These are phyloP conservation scores for Pandion haliaetus DNA, from an alignment of 2,113 vertebrate genomes.

Conservation along the genomic window DNA sequence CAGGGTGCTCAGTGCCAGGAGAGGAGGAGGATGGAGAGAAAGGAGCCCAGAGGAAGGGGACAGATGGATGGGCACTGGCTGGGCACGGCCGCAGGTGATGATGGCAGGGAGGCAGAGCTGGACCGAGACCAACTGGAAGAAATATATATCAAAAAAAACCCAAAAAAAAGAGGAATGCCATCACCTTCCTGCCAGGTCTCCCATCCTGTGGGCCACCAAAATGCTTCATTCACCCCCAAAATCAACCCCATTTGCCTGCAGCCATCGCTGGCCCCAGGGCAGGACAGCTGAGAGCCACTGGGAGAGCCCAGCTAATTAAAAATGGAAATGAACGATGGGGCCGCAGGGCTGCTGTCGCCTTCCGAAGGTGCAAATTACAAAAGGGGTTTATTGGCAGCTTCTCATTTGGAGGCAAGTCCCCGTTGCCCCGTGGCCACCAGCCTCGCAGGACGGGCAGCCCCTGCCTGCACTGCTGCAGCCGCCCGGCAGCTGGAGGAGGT, in stretches of 20 bases:
- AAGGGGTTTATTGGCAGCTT: not conserved
- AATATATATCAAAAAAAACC: fast-evolving
- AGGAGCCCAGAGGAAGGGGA: not conserved
- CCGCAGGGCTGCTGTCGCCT: slow-evolving; percentile 10
- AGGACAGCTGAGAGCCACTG: not conserved
- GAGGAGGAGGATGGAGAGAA: not conserved
- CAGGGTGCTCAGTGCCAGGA: fast-evolving
- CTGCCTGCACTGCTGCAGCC: not conserved
- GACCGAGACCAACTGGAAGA: not conserved
- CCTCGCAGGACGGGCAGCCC: not conserved
- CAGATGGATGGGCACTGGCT: not conserved
- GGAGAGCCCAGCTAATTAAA: slow-evolving; percentile 65
- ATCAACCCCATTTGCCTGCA: not conserved
- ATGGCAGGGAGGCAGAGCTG: not conserved
- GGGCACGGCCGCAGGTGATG: fast-evolving
- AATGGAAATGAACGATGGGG: slow-evolving; percentile 63
- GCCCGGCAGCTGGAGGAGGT: not conserved
- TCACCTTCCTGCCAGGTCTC: not conserved
- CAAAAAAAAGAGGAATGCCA: not conserved
- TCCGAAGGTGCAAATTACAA: slow-evolving; percentile 52
- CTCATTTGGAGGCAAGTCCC: not conserved
- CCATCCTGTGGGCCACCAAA: not conserved
- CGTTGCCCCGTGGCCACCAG: not conserved
- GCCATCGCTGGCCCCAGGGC: not conserved
- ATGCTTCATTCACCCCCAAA: not conserved